phyloP scores from a whole-genome alignment of 1,140 invertebrate species.

The Trichonephila clavipes region DNA sequence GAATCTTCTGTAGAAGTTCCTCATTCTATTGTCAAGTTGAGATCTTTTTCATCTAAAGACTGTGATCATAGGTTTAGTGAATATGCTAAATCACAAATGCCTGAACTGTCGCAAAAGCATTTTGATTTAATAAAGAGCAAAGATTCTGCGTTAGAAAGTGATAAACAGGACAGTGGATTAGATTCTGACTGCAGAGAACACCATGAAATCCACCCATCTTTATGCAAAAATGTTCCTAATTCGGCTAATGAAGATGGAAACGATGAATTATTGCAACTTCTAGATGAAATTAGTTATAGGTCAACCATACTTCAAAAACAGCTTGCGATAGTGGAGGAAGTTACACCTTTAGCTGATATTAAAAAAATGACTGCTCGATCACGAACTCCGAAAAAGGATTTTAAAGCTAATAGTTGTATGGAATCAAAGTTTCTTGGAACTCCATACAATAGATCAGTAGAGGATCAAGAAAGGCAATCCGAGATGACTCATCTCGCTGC shows the following conservation, averaged over 20 bases:
- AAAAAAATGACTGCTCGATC: not conserved
- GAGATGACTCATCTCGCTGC: not conserved
- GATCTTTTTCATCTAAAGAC: constrained; percentile 37
- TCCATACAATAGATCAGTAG: not conserved
- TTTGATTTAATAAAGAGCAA: constrained; percentile 64
- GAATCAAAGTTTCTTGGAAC: constrained; percentile 1
- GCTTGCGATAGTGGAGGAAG: constrained; percentile 41
- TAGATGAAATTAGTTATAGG: constrained; percentile 61
- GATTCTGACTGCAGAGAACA: constrained; percentile 72
- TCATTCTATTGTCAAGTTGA: not conserved
- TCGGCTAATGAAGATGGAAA: not conserved
- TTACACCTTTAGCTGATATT: not conserved
- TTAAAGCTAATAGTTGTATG: not conserved
- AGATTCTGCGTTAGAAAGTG: constrained; percentile 66
- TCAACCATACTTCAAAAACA: constrained; percentile 62
- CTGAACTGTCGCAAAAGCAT: constrained; percentile 43
- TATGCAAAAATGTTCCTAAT: not conserved
- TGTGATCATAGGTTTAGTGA: constrained; percentile 15
- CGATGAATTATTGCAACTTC: constrained; percentile 66
- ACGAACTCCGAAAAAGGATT: not conserved
- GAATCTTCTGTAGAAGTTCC: constrained; percentile 40
- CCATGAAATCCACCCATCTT: constrained; percentile 51
- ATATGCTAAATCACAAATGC: not conserved
- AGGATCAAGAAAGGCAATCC: not conserved
- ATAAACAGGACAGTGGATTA: constrained; percentile 76